phyloP scores from a whole-genome alignment of 2,888 invertebrate species.

The Thereva nobilitata region DNA sequence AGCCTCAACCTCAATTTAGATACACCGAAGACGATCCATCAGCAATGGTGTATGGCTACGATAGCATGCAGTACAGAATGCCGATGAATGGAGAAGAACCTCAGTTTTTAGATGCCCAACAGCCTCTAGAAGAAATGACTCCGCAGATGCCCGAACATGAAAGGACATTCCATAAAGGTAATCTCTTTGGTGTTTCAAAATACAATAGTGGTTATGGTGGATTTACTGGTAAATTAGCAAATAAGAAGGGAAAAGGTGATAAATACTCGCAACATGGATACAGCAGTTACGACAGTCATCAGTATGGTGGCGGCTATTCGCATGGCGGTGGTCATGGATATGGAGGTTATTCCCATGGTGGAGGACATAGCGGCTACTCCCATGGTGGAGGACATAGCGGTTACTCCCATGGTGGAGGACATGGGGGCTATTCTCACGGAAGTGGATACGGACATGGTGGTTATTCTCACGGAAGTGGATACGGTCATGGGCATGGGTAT shows the following conservation, averaged over 20 bases:
- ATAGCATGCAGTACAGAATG: too few species aligned
- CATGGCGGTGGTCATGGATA: constrained; percentile 2
- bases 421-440: constrained; percentile 15
- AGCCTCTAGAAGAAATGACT: constrained; percentile 1
- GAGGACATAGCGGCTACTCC: too few species aligned
- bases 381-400: not conserved
- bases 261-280: not conserved
- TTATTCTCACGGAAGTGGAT: constrained; percentile 42
- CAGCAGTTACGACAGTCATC: not conserved
- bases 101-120: not conserved
- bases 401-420: not conserved
- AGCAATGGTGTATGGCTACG: too few species aligned
- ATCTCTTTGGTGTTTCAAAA: constrained; percentile 15
- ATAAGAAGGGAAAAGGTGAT: not conserved
- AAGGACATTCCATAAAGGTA: constrained; percentile 15
- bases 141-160: constrained; percentile 16
- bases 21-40: too few species aligned
- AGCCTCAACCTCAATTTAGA: too few species aligned
- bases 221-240: not conserved
- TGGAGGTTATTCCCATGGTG: constrained; percentile 1
- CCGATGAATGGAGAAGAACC: too few species aligned
- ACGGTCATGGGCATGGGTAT: constrained; percentile 49
- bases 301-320: constrained; percentile 1
- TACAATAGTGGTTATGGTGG: constrained; percentile 7
- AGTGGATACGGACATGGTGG: constrained; percentile 21